Percentiles rank a stretch among this genome's conserved stretches.
These are phyloP conservation scores for Centroberyx gerrardi DNA, from an alignment of 2,797 vertebrate species.

Conservation along the genomic window DNA sequence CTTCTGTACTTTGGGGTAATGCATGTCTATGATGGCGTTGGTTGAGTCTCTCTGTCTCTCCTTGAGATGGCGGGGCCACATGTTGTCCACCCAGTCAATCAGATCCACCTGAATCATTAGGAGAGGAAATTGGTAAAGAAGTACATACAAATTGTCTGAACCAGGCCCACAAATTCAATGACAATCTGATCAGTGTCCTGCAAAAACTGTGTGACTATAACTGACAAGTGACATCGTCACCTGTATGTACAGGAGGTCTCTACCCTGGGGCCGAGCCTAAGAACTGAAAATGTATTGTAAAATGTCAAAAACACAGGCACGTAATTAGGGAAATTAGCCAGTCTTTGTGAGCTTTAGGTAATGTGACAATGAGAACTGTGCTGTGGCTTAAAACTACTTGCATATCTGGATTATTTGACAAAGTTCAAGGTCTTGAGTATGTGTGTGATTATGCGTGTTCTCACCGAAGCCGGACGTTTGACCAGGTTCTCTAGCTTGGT, in stretches of 20 bases:
- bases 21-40: constrained; percentile 97
- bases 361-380: neutral
- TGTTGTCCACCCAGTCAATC: constrained; percentile 99
- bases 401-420: neutral
- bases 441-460: constrained; percentile 30
- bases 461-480: constrained; percentile 93
- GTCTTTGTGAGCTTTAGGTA: neutral
- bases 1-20: constrained; percentile 99
- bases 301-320: neutral
- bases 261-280: neutral
- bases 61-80: constrained; percentile 99
- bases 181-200: neutral
- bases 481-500: constrained; percentile 97
- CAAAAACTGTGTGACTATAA: neutral
- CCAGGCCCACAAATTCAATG: neutral
- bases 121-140: neutral
- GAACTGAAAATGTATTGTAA: neutral
- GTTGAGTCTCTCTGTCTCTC: constrained; percentile 97
- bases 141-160: constrained; percentile 4
- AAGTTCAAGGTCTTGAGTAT: neutral
- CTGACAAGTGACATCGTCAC: neutral
- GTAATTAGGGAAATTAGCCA: neutral
- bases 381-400: neutral
- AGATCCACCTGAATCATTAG: constrained; percentile 90
- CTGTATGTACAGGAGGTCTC: neutral